Percentiles rank a stretch among this genome's conserved stretches.
Evolutionary conservation across 2,113 vertebrate genomes (phyloP).

Genomic region (Pelecanoides urinatrix): DNA sequence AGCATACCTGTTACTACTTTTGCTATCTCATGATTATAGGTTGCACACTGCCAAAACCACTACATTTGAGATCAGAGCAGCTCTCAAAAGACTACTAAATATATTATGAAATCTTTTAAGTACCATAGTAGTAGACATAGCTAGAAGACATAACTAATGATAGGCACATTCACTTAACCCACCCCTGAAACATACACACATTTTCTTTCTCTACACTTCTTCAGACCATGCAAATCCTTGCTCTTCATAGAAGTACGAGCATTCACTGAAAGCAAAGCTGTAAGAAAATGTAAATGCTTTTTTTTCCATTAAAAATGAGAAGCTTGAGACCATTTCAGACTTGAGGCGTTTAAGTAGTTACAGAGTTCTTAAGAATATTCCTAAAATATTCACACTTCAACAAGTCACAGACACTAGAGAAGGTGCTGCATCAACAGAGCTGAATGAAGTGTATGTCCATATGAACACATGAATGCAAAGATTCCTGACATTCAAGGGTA

Average conservation of each 20-base stretch:
- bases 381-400: slow-evolving; percentile 16
- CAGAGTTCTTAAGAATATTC: background rate
- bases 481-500: slow-evolving; percentile 43
- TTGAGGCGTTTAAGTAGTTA: background rate
- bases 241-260: background rate
- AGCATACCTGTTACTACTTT: background rate
- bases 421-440: background rate
- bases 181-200: background rate
- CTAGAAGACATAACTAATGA: background rate
- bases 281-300: background rate
- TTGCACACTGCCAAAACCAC: background rate
- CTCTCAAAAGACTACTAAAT: background rate
- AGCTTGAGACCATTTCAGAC: slow-evolving; percentile 1
- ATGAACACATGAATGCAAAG: slow-evolving; percentile 2
- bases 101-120: background rate
- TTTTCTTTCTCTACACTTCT: background rate
- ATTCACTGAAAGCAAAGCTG: slow-evolving; percentile 10
- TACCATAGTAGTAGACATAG: background rate
- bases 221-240: background rate
- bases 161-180: background rate
- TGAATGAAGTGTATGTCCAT: slow-evolving; percentile 30
- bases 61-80: background rate
- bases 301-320: background rate
- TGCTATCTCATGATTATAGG: background rate
- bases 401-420: slow-evolving; percentile 16